Evolutionary conservation across 2,888 invertebrate genomes (phyloP), one percentile per base, ranked within the genome.

Genomic region (Congeria kusceri): DNA sequence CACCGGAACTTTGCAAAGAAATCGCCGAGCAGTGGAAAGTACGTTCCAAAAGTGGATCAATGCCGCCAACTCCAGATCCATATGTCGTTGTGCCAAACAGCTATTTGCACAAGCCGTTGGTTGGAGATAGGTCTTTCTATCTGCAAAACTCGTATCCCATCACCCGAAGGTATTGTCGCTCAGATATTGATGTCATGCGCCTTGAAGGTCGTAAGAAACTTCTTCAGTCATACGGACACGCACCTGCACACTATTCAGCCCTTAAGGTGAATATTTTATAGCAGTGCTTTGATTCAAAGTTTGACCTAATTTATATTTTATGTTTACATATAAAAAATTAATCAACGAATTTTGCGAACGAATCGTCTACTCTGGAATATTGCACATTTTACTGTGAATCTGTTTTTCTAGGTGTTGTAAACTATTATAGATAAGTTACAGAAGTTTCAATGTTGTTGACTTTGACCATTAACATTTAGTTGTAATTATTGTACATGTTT

Each of bases 131-230:
- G 13, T 62, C 66, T 1, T 57, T 73, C 20, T 83, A 57, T 23
- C 78, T 79, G 76, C 58, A 63, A 11, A 64, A 62, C 4, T 56
- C 82, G 13, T 83, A 79, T 46, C 78, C 78, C 28, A 39, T 62
- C 11, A 56, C 59, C 28, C 78, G 76, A 2, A 69, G 53, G 25
- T 44, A 76, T 9, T 53, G 73, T 15, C 73, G 70, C 25, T 79
- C 82, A 0, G 78, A 83, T 39, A 83, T 83, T 20, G 76, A 83
- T 20, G 72, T 76, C 53, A 47, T 79, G 5, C 61, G 82, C 23
- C 69, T 83, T 53, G 76, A 72, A 32, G 76, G 78, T 11, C 76
- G 73, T n/a, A 65, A 83, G 25, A 53, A 76, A 4, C 39, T 83
- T 4, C 46, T 76, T 0, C 69, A 79, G n/a, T 65, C 76, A 4